phyloP scores from a whole-genome alignment of 35 echinoderm and acorn worm genomes.

The Chiridota heheva region DNA sequence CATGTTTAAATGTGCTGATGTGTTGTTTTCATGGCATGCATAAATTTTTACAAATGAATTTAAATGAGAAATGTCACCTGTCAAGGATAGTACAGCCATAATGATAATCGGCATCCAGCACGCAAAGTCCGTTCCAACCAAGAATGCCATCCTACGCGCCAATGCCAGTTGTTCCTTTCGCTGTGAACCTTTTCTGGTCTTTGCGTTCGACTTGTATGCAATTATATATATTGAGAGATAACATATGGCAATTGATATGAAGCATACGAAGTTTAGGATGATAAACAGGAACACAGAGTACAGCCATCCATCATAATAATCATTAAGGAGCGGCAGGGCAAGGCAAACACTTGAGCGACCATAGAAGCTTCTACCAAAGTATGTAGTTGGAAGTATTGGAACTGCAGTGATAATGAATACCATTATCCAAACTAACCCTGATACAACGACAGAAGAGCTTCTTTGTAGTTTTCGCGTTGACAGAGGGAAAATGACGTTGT shows the following conservation, averaged over 20 bases:
- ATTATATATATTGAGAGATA: constrained; percentile 61
- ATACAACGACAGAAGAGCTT: background rate
- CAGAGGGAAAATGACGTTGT: constrained; percentile 51
- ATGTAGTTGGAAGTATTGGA: constrained; percentile 32
- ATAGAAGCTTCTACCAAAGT: constrained; percentile 41
- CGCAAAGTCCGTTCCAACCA: constrained; percentile 55
- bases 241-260: constrained; percentile 48
- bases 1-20: too few species aligned
- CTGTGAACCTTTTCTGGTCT: constrained; percentile 5
- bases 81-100: constrained; percentile 20
- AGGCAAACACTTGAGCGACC: constrained; percentile 56
- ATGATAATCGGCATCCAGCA: constrained; percentile 81
- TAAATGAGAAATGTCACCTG: background rate
- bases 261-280: constrained; percentile 51
- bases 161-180: constrained; percentile 18
- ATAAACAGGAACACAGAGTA: constrained; percentile 80
- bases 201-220: constrained; percentile 45
- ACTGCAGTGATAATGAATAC: constrained; percentile 16
- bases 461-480: background rate
- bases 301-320: constrained; percentile 52
- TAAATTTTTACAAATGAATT: background rate
- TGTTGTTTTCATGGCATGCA: too few species aligned
- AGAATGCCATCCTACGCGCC: constrained; percentile 50
- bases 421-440: constrained; percentile 17
- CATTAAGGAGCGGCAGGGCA: constrained; percentile 49